Base-by-base conservation (phyloP, 2,888 invertebrate genomes). In the Aphelenchoides bicaudatus region DNA sequence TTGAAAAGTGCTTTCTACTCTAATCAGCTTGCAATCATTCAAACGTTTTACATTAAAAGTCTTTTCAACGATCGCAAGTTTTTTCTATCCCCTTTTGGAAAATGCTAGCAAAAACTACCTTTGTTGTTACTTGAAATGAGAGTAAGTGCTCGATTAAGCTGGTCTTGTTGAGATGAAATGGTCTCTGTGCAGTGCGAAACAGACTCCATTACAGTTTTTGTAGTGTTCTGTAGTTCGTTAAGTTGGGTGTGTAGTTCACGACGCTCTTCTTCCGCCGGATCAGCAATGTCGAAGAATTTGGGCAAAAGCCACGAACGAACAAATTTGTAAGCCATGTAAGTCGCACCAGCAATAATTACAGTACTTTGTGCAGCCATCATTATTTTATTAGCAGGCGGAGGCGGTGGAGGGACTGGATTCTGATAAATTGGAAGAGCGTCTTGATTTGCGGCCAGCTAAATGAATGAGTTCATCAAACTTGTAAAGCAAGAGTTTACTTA, bases 151-250 rank as follows among this genome's bases (percentile, higher is more conserved):
- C 67, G 61, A 6, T 62, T 67, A 25, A 74, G 67, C 46, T 72
- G 73, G 30, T 71, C 65, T 58, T 73, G 70, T 53, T 71, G 67
- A 13, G 58, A 38, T 6, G 63, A 50, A n/a, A 70, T 65, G 16
- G 56, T 58, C 38, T 59, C 58, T n/a, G 66, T 56, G 19, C 62
- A 69, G 34, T 78, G 78, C 23, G 71, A 65, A 16, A 78, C 73
- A 31, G 65, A 67, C 64, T 78, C 78, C 70, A 78, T 75, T 34
- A 78, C 68, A 60, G 76, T 77, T 49, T 77, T 78, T n/a, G 75
- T 69, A 23, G 73, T 70, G 51, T 77, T 78, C 56, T 78, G 76
- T 31, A 77, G 65, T 38, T 77, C 77, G 47, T 68, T 67, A 38
- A 78, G 62, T 66, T 73, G 73, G 16, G 67, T 56, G 43, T 66